A percentile compares a stretch with the other conserved stretches of the same genome.
These are phyloP conservation scores for Epinephelus cyanopodus DNA, from an alignment of 2,113 vertebrate species.

Conservation along the genomic window DNA sequence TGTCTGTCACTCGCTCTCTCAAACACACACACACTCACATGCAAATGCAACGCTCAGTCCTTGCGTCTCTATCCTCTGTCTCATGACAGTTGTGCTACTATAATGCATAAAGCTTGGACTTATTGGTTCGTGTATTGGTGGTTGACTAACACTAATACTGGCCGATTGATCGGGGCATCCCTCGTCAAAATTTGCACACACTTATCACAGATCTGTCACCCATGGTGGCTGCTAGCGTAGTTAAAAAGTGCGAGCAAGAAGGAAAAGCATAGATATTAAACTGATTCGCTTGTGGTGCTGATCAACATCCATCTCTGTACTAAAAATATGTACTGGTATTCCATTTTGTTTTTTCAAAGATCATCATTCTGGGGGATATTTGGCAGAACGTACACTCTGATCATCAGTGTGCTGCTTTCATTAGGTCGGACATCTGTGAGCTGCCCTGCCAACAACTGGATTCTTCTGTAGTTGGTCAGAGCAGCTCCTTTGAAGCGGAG, in stretches of 20 bases:
- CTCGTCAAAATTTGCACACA: neutral
- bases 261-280: neutral
- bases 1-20: too few relatives aligned
- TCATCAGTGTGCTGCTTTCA: neutral
- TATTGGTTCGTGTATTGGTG: too few relatives aligned
- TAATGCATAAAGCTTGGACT: too few relatives aligned
- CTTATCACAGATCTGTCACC: neutral
- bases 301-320: neutral
- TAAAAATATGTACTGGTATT: neutral
- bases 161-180: too few relatives aligned
- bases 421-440: neutral
- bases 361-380: neutral
- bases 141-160: too few relatives aligned
- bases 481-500: neutral
- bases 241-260: neutral
- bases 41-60: too few relatives aligned
- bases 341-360: neutral
- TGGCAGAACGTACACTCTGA: neutral
- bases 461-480: neutral
- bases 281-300: neutral
- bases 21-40: too few relatives aligned
- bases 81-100: too few relatives aligned
- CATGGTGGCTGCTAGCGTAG: neutral
- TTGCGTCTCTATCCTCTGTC: too few relatives aligned
- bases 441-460: neutral